Evolutionary conservation across 2,797 vertebrate genomes (phyloP).

Genomic region (Calcarius lapponicus): DNA sequence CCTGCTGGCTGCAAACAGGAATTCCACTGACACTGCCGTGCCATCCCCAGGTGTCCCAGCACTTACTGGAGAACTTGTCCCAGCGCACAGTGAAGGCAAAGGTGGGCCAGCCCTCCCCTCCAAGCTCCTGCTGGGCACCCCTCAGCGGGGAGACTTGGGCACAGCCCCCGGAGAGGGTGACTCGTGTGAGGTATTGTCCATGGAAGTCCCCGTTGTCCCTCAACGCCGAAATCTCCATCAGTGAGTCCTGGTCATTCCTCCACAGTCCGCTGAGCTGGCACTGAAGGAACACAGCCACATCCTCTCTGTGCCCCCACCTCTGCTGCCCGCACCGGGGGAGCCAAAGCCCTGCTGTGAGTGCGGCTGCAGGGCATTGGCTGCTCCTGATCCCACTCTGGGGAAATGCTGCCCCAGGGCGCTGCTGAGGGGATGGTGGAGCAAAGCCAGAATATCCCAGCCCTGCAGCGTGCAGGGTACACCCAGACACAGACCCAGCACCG

Average conservation of each 20-base stretch:
- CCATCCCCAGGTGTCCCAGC: neutral
- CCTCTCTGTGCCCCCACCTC: neutral
- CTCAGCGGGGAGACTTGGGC: neutral
- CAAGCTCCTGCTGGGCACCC: conserved; percentile 1
- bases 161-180: neutral
- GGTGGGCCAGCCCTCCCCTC: neutral
- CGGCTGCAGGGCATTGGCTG: accelerated
- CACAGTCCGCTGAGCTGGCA: conserved; percentile 35
- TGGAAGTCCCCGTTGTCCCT: neutral
- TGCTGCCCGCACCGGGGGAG: accelerated
- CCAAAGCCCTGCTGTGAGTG: accelerated
- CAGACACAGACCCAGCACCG: accelerated
- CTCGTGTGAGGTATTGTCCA: conserved; percentile 19
- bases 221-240: conserved; percentile 22
- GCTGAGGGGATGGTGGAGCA: neutral
- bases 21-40: accelerated
- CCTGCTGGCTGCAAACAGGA: accelerated
- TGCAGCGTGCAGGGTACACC: accelerated
- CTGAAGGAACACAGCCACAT: neutral
- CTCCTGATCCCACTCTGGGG: neutral
- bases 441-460: accelerated
- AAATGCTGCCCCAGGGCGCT: neutral
- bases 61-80: conserved; percentile 61
- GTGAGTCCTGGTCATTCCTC: conserved; percentile 27
- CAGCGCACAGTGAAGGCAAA: conserved; percentile 11